Evolutionary conservation across 1,140 invertebrate genomes (phyloP).

Genomic region (Pinna nobilis): DNA sequence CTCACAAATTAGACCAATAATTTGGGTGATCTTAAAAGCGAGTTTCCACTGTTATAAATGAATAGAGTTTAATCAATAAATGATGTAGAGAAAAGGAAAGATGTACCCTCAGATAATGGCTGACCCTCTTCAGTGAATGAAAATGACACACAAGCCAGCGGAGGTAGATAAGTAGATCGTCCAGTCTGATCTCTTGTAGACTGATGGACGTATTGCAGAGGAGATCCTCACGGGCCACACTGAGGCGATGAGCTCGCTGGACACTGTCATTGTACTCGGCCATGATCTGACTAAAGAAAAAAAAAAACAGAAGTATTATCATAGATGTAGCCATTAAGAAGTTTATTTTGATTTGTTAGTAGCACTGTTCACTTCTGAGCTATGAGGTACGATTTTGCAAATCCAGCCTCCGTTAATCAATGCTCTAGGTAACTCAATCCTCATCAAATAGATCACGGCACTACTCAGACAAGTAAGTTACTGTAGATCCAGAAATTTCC

Average conservation of each 20-base stretch:
- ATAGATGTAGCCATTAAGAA: not conserved
- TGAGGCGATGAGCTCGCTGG: constrained; percentile 67
- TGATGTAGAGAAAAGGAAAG: constrained; percentile 16
- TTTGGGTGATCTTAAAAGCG: no score
- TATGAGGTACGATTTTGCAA: no score
- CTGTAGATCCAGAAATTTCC: no score
- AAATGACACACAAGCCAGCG: constrained; percentile 71
- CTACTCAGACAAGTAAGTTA: no score
- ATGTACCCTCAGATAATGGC: constrained; percentile 70
- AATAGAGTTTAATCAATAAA: no score
- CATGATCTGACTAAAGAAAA: constrained; percentile 63
- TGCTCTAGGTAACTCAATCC: no score
- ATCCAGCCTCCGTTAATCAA: no score
- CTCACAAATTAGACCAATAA: no score
- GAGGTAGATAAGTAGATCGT: constrained; percentile 72
- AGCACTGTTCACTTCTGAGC: no score
- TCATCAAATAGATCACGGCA: no score
- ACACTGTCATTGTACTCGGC: constrained; percentile 72
- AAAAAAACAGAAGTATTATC: not conserved
- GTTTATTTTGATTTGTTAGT: not conserved
- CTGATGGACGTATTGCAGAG: constrained; percentile 57
- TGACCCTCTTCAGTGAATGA: constrained; percentile 68
- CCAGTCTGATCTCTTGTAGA: constrained; percentile 57
- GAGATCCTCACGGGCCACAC: constrained; percentile 59
- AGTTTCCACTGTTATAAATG: no score